These are phyloP conservation scores for Leptopilina syphax DNA, from an alignment of 2,888 invertebrate genomes.

Conservation along the genomic window DNA sequence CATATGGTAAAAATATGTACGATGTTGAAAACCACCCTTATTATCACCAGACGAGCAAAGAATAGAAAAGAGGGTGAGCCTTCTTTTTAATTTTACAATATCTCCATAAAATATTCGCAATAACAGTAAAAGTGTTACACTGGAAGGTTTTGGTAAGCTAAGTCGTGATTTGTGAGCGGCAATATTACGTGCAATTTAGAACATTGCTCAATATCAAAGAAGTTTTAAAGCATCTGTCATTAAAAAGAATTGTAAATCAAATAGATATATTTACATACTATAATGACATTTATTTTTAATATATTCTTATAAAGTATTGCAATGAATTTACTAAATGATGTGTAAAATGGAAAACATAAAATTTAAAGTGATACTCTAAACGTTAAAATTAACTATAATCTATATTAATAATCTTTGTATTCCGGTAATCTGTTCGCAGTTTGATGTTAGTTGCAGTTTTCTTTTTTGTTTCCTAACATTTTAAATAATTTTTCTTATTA, in stretches of 20 bases:
- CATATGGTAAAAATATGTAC: constrained; percentile 62
- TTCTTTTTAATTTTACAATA: constrained; percentile 74
- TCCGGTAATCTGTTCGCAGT: too few species aligned
- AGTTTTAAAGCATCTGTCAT: not conserved
- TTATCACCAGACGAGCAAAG: constrained; percentile 64
- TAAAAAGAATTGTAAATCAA: not conserved
- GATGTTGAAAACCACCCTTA: constrained; percentile 62
- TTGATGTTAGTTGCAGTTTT: too few species aligned
- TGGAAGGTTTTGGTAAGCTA: constrained; percentile 61
- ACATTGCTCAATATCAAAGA: not conserved
- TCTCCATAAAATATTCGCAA: constrained; percentile 74
- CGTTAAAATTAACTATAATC: too few species aligned
- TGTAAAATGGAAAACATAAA: too few species aligned
- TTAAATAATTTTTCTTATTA: too few species aligned
- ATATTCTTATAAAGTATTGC: too few species aligned
- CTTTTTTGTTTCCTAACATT: too few species aligned
- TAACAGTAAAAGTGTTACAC: constrained; percentile 71
- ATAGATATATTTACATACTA: too few species aligned
- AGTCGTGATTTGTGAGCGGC: constrained; percentile 74
- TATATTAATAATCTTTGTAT: too few species aligned
- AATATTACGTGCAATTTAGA: constrained; percentile 60
- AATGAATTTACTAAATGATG: too few species aligned
- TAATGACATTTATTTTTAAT: too few species aligned
- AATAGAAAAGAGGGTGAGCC: constrained; percentile 59
- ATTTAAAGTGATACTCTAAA: too few species aligned